phyloP scores from a whole-genome alignment of 2,888 invertebrate genomes.

The Scaptomyza polygonia region DNA sequence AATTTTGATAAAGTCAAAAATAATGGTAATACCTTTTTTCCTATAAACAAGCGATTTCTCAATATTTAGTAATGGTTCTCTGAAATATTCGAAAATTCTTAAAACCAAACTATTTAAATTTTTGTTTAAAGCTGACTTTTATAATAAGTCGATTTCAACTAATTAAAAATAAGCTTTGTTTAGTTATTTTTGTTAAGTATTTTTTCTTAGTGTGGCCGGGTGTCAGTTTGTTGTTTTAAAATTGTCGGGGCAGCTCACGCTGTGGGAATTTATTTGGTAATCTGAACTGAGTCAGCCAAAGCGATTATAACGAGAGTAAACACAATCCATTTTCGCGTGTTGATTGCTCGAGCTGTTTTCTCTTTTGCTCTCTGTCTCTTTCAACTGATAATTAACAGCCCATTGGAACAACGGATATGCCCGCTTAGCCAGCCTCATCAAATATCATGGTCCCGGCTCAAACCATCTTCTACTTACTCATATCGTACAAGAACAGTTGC shows the following conservation, averaged over 20 bases:
- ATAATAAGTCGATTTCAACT: too few relatives aligned
- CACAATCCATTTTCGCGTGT: slow-evolving; percentile 76
- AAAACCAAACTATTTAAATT: too few relatives aligned
- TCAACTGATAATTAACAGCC: slow-evolving; percentile 52
- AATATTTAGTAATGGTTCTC: too few relatives aligned
- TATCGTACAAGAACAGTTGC: slow-evolving; percentile 9
- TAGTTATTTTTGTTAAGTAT: not conserved
- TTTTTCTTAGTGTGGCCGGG: not conserved
- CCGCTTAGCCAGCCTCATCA: slow-evolving; percentile 57
- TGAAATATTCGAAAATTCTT: too few relatives aligned
- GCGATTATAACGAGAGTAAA: slow-evolving; percentile 77
- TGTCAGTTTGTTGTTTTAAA: slow-evolving; percentile 70
- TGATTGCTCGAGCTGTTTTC: slow-evolving; percentile 58
- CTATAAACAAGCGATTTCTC: too few relatives aligned
- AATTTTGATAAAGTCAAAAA: too few relatives aligned
- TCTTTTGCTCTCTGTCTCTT: slow-evolving; percentile 4
- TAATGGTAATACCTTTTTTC: too few relatives aligned
- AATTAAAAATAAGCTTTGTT: too few relatives aligned
- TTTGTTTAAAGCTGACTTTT: too few relatives aligned
- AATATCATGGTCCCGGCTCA: slow-evolving; percentile 7
- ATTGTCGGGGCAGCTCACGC: slow-evolving; percentile 44
- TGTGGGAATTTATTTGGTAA: slow-evolving; percentile 67
- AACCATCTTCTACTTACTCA: not conserved
- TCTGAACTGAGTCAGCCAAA: slow-evolving; percentile 75
- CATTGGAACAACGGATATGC: slow-evolving; percentile 25